Percentiles rank a stretch among this genome's conserved stretches.
These are phyloP conservation scores for Stegostoma tigrinum DNA, from an alignment of 2,113 vertebrate genomes.

Conservation along the genomic window DNA sequence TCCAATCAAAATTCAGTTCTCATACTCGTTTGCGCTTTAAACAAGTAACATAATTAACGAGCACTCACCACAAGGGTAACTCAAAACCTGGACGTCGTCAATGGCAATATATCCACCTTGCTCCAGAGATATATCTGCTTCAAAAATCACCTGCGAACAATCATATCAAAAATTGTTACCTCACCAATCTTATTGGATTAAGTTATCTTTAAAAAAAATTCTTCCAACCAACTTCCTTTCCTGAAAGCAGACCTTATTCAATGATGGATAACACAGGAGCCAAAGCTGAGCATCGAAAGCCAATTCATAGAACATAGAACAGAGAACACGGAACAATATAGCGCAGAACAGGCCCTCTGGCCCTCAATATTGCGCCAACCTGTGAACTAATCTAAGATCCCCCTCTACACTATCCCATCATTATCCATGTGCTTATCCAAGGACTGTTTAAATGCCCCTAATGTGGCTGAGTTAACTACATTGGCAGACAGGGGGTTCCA, in stretches of 20 bases:
- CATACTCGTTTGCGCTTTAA: background rate
- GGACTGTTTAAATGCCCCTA: too few relatives aligned
- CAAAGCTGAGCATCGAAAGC: background rate
- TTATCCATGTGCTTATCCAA: too few relatives aligned
- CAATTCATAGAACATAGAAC: too few relatives aligned
- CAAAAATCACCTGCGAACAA: constrained; percentile 88
- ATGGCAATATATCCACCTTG: constrained; percentile 92
- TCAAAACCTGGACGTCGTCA: constrained; percentile 96
- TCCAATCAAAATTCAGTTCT: background rate
- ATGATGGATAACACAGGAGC: background rate
- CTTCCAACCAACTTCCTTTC: background rate
- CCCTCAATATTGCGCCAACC: too few relatives aligned
- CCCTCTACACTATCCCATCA: too few relatives aligned
- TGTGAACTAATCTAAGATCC: too few relatives aligned
- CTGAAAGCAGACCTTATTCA: background rate
- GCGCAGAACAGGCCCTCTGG: too few relatives aligned
- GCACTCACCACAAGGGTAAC: constrained; percentile 95
- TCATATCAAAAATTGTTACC: constrained; percentile 39
- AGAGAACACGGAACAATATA: too few relatives aligned
- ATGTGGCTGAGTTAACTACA: too few relatives aligned
- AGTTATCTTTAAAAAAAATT: background rate
- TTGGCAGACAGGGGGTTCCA: too few relatives aligned
- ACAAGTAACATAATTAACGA: constrained; percentile 48
- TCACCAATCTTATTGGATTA: background rate
- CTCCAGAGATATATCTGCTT: constrained; percentile 85